Evolutionary conservation across 2,888 invertebrate genomes (phyloP), one percentile per base, ranked within the genome.

Genomic region (Phymatocera aterrima): DNA sequence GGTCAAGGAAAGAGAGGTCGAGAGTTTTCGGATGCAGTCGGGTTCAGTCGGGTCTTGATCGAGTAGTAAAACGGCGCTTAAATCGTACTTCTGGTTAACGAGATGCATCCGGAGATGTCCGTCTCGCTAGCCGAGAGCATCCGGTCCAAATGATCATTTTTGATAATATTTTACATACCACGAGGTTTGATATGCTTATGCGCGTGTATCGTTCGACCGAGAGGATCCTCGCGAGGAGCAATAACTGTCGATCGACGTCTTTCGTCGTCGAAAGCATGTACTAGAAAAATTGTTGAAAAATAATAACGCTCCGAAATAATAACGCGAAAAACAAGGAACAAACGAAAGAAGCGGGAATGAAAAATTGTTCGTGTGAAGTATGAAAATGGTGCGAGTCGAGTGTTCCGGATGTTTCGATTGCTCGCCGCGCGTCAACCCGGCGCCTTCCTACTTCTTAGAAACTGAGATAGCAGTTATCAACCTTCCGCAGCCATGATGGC

Each of bases 401-500:
- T 15, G 37, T 12, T 12, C 61, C 61, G 61, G 61, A 61, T 61
- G 24, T 18, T 12, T 57, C 43, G 24, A 2, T 57, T 12, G 57
- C 15, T 28, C 31, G 60, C 18, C 3, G 31, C 31, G 15, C 5
- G 60, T 51, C 54, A 21, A n/a, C 74, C n/a, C 75, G 75, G 57
- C 57, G 75, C 75, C 75, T 57, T 60, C 75, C 43, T 43, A n/a
- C 51, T 57, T 57, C 75, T 57, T 24, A 75, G 75, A 75, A 34
- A n/a, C 18, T 24, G 8, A 78, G 78, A 78, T 78, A 78, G 78
- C 78, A 57, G 78, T 78, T 78, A 78, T 78, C 78, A 78, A 78
- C 43, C 54, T 48, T 18, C 51, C 28, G 15, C 1, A 37, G 54
- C 54, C 78, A 78, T 70, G 78, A 78, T 78, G 78, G 78, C 78